Conservation (phyloP, 2,797 vertebrate genomes). For the Microhierax caerulescens region DNA sequence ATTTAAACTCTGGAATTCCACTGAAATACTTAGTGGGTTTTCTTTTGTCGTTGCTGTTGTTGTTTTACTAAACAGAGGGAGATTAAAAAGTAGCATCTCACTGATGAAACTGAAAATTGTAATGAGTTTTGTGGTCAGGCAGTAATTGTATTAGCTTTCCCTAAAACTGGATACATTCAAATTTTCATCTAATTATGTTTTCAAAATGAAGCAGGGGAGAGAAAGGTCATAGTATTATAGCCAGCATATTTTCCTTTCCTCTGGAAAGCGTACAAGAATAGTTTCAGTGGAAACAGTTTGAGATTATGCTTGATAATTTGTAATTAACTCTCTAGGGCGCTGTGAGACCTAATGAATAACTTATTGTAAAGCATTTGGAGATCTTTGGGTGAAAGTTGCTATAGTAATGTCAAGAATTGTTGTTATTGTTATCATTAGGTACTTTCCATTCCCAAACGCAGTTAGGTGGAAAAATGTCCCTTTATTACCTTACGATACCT, state of each 20-base stretch:
- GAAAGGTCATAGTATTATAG: slow-evolving; percentile 24
- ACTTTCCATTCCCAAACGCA: slow-evolving; percentile 13
- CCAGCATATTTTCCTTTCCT: slow-evolving; percentile 41
- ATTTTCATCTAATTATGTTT: slow-evolving; percentile 45
- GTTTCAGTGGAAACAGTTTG: slow-evolving; percentile 42
- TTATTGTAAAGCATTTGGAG: slow-evolving; percentile 53
- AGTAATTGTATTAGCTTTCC: slow-evolving; percentile 33
- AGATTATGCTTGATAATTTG: slow-evolving; percentile 52
- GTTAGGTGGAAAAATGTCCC: slow-evolving; percentile 31
- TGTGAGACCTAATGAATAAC: slow-evolving; percentile 64
- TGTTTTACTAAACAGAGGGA: background rate
- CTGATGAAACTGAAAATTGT: background rate
- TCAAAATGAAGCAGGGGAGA: background rate
- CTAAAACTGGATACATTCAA: slow-evolving; percentile 1
- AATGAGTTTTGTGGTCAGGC: slow-evolving; percentile 17
- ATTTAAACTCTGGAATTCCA: background rate
- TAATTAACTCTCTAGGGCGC: slow-evolving; percentile 57
- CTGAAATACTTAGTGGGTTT: background rate
- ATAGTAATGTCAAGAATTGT: slow-evolving; percentile 38
- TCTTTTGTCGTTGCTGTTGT: background rate
- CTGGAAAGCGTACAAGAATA: slow-evolving; percentile 46
- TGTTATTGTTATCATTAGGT: background rate
- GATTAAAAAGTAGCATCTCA: background rate
- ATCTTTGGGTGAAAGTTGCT: slow-evolving; percentile 49
- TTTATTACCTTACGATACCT: slow-evolving; percentile 27